Evolutionary conservation across 2,888 invertebrate genomes (phyloP), one percentile per base, ranked within the genome.

Genomic region (Boloria euphrosyne): DNA sequence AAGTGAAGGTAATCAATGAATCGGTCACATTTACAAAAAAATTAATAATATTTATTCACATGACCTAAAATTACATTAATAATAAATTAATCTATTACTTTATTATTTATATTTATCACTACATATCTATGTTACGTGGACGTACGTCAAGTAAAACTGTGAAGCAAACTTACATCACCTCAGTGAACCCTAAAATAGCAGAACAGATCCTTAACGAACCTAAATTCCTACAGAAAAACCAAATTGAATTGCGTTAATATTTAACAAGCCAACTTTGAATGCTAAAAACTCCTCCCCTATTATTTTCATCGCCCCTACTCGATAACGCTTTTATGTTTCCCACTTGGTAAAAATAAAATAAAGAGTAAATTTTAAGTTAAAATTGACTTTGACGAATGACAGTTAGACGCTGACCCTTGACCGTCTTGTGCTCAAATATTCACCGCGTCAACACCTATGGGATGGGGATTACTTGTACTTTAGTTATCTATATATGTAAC

Each of bases 301-400:
- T 85, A 86, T 86, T 85, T 85, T 81, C 79, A 82, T 75, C 81
- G 79, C 79, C 78, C 79, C 77, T 80, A 90, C 89, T 83, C 85
- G 86, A 86, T 86, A 88, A 89, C 81, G 90, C 89, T 90, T 90
- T 90, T 87, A 89, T 82, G 79, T 82, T 76, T 70, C 79, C 81
- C 82, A 80, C 77, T 78, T 77, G 73, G 31, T 74, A 87, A 85
- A 87, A 85, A 84, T 82, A 81, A 77, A 83, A 85, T 83, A 86
- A 85, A 83, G 80, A 83, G 83, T 83, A 81, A 87, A 83, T 90
- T 90, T 89, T 83, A 90, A 91, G 85, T 90, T 86, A 79, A 85
- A 90, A 88, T 88, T 87, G 90, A 85, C 87, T 85, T 88, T 90
- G 91, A 90, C 86, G 82, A 86, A 87, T 89, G 89, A 85, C 82